Conservation (phyloP, 2,113 vertebrate species). For the Gavialis gangeticus region DNA sequence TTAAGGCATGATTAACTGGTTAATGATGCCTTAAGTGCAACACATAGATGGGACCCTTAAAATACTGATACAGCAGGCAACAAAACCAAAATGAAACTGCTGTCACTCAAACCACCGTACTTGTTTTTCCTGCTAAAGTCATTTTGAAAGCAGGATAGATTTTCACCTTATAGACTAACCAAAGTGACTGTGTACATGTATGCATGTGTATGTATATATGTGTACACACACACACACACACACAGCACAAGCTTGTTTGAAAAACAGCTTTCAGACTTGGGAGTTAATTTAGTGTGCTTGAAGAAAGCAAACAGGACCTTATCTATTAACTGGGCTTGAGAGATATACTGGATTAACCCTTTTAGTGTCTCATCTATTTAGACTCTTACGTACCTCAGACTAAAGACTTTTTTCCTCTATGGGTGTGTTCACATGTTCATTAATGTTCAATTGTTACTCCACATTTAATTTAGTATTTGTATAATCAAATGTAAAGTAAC, state of each 20-base stretch:
- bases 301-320: not conserved
- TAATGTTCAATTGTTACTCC: too few relatives aligned
- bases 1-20: too few relatives aligned
- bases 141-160: not conserved
- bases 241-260: not conserved
- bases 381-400: not conserved
- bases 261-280: slow-evolving; percentile 24
- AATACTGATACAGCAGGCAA: not conserved
- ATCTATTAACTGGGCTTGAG: not conserved
- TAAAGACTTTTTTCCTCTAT: too few relatives aligned
- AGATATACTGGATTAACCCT: not conserved
- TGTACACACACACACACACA: too few relatives aligned
- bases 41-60: not conserved
- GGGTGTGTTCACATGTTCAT: too few relatives aligned
- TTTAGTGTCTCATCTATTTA: not conserved
- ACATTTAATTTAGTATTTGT: too few relatives aligned
- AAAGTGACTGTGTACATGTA: too few relatives aligned
- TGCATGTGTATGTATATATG: too few relatives aligned
- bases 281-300: not conserved
- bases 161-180: too few relatives aligned
- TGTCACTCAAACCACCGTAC: not conserved
- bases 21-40: too few relatives aligned
- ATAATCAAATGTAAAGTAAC: too few relatives aligned
- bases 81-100: not conserved
- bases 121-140: not conserved